phyloP scores from a whole-genome alignment of 2,113 vertebrate genomes.

The Stegastes partitus region DNA sequence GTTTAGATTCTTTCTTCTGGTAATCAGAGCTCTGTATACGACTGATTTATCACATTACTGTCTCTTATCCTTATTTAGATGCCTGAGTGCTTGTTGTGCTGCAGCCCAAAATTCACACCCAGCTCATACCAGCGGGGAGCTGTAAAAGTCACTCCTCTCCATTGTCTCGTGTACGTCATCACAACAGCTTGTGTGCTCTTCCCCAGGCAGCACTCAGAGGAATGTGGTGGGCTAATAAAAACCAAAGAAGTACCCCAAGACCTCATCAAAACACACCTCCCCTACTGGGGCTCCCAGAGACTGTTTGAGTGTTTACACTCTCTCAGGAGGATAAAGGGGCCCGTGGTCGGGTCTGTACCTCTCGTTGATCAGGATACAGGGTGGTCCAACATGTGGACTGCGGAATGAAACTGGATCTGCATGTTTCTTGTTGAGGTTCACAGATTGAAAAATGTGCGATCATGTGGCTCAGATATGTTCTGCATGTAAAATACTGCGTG shows the following conservation, averaged over 20 bases:
- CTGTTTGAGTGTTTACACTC: conserved; percentile 33
- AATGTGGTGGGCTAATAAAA: conserved; percentile 85
- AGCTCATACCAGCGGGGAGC: conserved; percentile 32
- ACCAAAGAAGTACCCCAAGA: conserved; percentile 7
- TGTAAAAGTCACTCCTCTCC: conserved; percentile 29
- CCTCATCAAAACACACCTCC: conserved; percentile 17
- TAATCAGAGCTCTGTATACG: no score
- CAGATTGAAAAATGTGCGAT: neutral
- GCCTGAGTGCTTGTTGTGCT: neutral
- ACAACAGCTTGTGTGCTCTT: conserved; percentile 55
- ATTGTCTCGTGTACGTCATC: conserved; percentile 44
- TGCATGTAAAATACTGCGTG: neutral
- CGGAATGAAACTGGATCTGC: no score
- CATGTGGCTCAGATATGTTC: neutral
- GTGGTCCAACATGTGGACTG: neutral
- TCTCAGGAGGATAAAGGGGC: neutral
- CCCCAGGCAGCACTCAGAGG: conserved; percentile 78
- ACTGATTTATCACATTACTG: no score
- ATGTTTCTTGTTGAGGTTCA: neutral
- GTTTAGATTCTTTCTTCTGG: no score
- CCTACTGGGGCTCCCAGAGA: conserved; percentile 69
- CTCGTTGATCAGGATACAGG: conserved; percentile 17
- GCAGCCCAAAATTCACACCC: conserved; percentile 33
- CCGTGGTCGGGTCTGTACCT: conserved; percentile 14
- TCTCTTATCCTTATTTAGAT: neutral